Base-by-base conservation (phyloP, 1,140 invertebrate species). In the Chymomyza costata region DNA sequence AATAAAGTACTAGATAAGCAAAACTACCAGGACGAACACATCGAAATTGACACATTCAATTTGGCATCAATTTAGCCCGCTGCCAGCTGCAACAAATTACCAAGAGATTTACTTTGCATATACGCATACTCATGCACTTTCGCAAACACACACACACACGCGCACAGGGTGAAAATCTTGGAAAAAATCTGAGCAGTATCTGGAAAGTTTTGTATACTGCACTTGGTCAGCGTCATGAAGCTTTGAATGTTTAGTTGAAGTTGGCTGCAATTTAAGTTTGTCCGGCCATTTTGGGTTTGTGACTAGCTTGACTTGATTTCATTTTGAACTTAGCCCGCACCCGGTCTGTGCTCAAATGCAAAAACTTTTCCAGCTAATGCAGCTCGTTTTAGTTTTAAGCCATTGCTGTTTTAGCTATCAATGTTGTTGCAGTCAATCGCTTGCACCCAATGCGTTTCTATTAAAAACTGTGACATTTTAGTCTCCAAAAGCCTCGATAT, bases 251-350 rank as follows among this genome's bases (percentile, higher is more conserved):
- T n/a, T 8, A 7, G 5, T 28, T 49, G 46, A 71, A 54, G n/a
- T 59, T 66, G 67, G 49, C 51, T 53, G 64, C 69, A 74, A 74
- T 74, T 74, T 74, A 74, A 74, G 69, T 74, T 67, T 64, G 56
- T 60, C 55, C 68, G 49, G 56, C 21, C 21, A 25, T 25, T 25
- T 25, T n/a, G n/a, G 21, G 21, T 25, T 8, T 25, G 21, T 25
- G 21, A 25, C 3, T 3, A 25, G 21, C 63, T 58, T 30, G 56
- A 19, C 52, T 53, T 76, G 71, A 76, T 76, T 76, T 78, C 71
- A 70, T 76, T 78, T 78, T 70, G 59, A 73, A 78, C 55, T 76
- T 76, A 47, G n/a, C n/a, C n/a, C n/a, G n/a, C n/a, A n/a, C n/a
- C 39, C 25, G n/a, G 2, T 15, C 37, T 38, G 30, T 32, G 56